Base-by-base conservation (phyloP, 2,113 vertebrate species). In the Esox niger region DNA sequence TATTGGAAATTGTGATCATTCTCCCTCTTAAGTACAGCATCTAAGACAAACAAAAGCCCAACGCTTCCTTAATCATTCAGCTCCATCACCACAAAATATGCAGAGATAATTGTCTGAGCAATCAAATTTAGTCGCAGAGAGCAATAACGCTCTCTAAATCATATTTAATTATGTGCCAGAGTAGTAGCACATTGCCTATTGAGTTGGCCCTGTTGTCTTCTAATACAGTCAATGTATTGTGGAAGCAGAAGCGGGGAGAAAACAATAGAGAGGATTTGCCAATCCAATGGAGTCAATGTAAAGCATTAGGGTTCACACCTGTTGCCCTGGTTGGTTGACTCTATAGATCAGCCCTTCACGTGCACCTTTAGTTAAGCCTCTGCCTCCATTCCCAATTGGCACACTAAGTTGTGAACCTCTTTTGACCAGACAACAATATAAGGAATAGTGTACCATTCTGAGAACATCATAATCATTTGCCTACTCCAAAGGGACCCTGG, bases 261-360 rank as follows among this genome's bases (percentile, higher is more conserved):
- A 25, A 43, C 15, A 9, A 49, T 23, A n/a, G 43, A 31, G 31
- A 27, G 13, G 64, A 68, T 75, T 74, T 72, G 64, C 69, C 64
- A 64, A 69, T 67, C 69, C 62, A 63, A 74, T 54, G 68, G 49
- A 61, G 64, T 52, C 23, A 68, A 69, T 68, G 59, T 43, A 79
- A 73, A 47, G 57, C 73, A 73, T 47, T 49, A 66, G 60, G 29
- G 49, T 71, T 77, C 78, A 74, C 73, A 87, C 84, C 77, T 85
- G 82, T 78, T 76, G 69, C 74, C 78, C 76, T 54, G 43, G 69
- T 78, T 74, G 59, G 52, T 43, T 59, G 57, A 47, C 61, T 31
- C 55, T 20, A 6, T 29, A 25, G 68, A 61, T 20, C 32, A 30
- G 70, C 61, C 69, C 52, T 33, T 25, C 46, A 27, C 63, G n/a